Conservation (phyloP, 2,113 vertebrate species). For the Sardina pilchardus region DNA sequence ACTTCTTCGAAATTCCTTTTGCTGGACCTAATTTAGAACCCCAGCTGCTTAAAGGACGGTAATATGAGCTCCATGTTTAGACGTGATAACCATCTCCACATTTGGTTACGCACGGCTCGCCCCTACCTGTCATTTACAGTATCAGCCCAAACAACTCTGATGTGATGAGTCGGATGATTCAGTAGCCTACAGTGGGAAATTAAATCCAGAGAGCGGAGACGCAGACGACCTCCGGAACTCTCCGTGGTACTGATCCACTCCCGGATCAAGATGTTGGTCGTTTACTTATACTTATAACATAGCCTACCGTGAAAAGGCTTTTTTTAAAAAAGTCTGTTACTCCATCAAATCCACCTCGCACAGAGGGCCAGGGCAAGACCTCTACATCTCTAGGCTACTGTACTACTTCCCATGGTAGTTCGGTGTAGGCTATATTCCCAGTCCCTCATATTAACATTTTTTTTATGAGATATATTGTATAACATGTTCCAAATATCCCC, state of each 20-base stretch:
- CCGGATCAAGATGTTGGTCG: neutral
- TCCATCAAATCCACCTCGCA: neutral
- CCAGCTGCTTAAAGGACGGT: constrained; percentile 36
- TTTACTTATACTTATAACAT: neutral
- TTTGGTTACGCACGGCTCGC: constrained; percentile 62
- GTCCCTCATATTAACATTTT: neutral
- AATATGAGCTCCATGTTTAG: constrained; percentile 69
- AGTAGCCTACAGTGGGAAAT: neutral
- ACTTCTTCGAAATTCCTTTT: constrained; percentile 44
- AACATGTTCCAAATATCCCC: neutral
- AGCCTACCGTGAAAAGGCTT: neutral
- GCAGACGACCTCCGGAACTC: constrained; percentile 38
- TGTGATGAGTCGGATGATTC: neutral
- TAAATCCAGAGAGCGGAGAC: neutral
- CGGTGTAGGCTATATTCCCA: too few species aligned
- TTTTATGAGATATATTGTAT: neutral
- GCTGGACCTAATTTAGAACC: constrained; percentile 58
- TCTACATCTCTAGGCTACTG: neutral
- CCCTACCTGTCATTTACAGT: constrained; percentile 30
- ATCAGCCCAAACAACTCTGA: neutral
- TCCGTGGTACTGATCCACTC: constrained; percentile 59
- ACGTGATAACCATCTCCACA: constrained; percentile 68
- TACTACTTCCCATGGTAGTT: neutral
- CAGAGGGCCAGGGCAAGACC: neutral
- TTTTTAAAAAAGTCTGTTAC: neutral